Evolutionary conservation across 2,113 vertebrate genomes (phyloP).

Genomic region (pig (Sus scrofa)): T2T-Sscrofa CM000823.6:29374501-29375000

Average conservation of each 20-base stretch:
- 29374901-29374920: neutral
- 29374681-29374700: neutral
- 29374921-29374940: neutral
- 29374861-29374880: neutral
- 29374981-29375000: neutral
- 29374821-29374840: constrained; percentile 44
- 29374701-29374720: neutral
- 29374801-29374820: neutral
- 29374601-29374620: neutral
- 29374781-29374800: neutral
- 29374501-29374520: neutral
- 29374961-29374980: neutral
- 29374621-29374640: neutral
- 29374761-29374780: neutral
- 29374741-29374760: neutral
- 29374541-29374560: neutral
- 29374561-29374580: neutral
- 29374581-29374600: neutral
- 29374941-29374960: neutral
- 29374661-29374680: neutral
- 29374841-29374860: neutral
- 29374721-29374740: neutral
- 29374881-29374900: neutral
- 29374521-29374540: neutral
- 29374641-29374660: neutral